Evolutionary conservation across 2,888 invertebrate genomes (phyloP).

Genomic region (Scaptomyza caliginosa): DNA sequence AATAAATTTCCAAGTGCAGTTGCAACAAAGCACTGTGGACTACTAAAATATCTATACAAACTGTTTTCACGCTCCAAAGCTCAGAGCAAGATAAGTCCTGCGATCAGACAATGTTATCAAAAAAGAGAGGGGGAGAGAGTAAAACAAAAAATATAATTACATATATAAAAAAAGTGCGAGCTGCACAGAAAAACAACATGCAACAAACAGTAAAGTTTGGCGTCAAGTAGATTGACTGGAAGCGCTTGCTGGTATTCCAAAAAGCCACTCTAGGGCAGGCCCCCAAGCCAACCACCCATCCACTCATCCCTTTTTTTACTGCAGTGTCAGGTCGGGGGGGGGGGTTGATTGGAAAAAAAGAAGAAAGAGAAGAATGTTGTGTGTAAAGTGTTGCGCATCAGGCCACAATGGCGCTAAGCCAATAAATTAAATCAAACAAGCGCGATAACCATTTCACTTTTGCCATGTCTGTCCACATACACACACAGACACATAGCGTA

Average conservation of each 20-base stretch:
- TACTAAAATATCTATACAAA: constrained; percentile 7
- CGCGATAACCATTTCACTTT: constrained; percentile 77
- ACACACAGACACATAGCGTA: constrained; percentile 57
- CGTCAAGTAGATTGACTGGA: constrained; percentile 66
- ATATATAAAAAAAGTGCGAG: constrained; percentile 48
- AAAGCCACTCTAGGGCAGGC: constrained; percentile 57
- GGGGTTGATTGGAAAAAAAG: background rate
- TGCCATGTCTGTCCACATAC: constrained; percentile 65
- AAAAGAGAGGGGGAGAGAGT: constrained; percentile 2
- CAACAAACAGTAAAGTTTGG: constrained; percentile 56
- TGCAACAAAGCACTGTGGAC: background rate
- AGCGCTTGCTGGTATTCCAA: constrained; percentile 52
- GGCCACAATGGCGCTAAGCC: constrained; percentile 81
- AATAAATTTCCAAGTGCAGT: background rate
- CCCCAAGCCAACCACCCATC: background rate
- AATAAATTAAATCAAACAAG: constrained; percentile 81
- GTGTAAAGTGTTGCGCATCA: constrained; percentile 75
- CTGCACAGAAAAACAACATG: constrained; percentile 42
- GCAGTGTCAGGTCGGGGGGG: background rate
- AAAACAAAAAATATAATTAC: constrained; percentile 16
- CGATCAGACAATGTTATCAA: constrained; percentile 66
- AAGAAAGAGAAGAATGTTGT: constrained; percentile 42
- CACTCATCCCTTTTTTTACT: background rate
- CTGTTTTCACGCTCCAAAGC: constrained; percentile 15
- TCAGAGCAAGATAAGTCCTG: constrained; percentile 49